Base-by-base conservation (phyloP, 2,797 vertebrate genomes). In the Syncerus caffer region DNA sequence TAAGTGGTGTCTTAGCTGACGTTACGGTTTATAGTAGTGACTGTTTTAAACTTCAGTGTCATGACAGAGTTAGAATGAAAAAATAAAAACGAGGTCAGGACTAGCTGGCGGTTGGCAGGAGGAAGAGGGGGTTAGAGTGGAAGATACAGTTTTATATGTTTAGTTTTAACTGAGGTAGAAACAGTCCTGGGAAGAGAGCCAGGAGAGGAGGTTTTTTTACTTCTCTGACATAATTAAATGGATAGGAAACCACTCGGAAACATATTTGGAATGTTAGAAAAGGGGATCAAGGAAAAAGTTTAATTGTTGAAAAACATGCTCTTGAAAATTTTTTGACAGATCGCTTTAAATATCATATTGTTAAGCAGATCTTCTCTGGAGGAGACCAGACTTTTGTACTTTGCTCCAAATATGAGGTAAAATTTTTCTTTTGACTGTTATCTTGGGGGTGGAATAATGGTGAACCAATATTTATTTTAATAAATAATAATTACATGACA, bases 301-400 rank as follows among this genome's bases (percentile, higher is more conserved):
- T 53, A 85, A 27, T 82, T 89, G 78, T 57, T 97, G 55, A 97
- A 97, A 97, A 94, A 85, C 47, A 50, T 58, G 45, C 74, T 97
- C n/a, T 96, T 93, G 95, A 74, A 42, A 92, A 51, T 98, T 96
- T 98, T 98, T 97, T 87, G 96, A 97, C 98, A 99, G 98, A 98
- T 98, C 99, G 98, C 60, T 99, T 99, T 97, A 99, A 99, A 97
- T 99, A 98, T 57, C 99, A 98, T 96, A 98, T 99, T 87, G 99
- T 99, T 98, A 99, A 99, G 98, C 99, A 99, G 98, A 99, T 99
- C 97, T 99, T 99, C 98, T 99, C 99, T 98, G 99, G 99, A 98
- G 99, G 99, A 97, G 99, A 99, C 98, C 99, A 99, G 95, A 99
- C 99, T 80, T 99, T 99, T 98, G 98, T 99, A 93, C 98, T 99